Evolutionary conservation across 1,140 invertebrate genomes (phyloP).

Genomic region (Cyphomyrmex costatus): DNA sequence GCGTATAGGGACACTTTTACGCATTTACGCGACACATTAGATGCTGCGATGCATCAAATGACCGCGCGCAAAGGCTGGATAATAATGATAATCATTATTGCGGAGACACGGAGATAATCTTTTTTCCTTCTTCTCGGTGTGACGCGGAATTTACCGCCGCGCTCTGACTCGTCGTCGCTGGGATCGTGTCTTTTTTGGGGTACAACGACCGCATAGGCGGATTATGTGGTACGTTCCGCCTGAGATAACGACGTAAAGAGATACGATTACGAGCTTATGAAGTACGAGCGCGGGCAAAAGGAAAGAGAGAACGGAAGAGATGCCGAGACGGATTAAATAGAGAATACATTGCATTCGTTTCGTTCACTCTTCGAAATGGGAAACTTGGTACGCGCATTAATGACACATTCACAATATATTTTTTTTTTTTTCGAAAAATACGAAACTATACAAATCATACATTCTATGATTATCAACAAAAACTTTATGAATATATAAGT

Average conservation of each 20-base stretch:
- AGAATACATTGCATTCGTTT: conserved; percentile 27
- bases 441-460: not conserved
- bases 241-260: conserved; percentile 61
- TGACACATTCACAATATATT: not conserved
- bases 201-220: conserved; percentile 58
- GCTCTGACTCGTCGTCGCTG: conserved; percentile 31
- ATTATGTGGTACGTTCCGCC: conserved; percentile 53
- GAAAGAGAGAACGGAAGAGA: conserved; percentile 23
- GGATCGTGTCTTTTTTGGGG: conserved; percentile 54
- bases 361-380: not conserved
- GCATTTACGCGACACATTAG: conserved; percentile 45
- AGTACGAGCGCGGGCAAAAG: conserved; percentile 29
- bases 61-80: not conserved
- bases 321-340: conserved; percentile 35
- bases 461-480: not conserved
- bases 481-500: not conserved
- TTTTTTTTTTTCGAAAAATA: not conserved
- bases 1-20: conserved; percentile 16
- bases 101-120: conserved; percentile 13
- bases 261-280: conserved; percentile 61
- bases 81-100: conserved; percentile 52
- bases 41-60: conserved; percentile 24
- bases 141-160: conserved; percentile 28
- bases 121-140: conserved; percentile 6
- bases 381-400: conserved; percentile 33